phyloP scores from a whole-genome alignment of 92 coral and sea anemone species.

The Muricea muricata region DNA sequence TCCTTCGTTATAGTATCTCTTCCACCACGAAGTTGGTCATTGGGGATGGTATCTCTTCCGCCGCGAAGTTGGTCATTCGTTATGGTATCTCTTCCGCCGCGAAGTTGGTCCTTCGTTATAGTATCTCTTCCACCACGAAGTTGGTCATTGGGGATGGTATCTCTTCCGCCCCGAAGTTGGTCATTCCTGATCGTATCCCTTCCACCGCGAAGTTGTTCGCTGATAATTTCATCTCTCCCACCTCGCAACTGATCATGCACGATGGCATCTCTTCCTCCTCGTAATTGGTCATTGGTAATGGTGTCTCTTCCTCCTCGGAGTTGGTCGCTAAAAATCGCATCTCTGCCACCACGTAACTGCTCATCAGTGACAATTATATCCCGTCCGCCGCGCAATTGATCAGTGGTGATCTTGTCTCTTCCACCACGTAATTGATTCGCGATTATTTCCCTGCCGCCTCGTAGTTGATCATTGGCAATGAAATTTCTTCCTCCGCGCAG shows the following conservation, averaged over 20 bases:
- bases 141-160: not conserved
- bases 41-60: not conserved
- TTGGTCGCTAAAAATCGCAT: not conserved
- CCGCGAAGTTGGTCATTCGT: not conserved
- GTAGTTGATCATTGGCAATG: not conserved
- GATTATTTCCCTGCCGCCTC: not conserved
- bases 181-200: not conserved
- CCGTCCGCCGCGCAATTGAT: not conserved
- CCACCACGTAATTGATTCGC: not conserved
- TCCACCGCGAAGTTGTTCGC: not conserved
- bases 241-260: not conserved
- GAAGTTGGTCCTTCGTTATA: not conserved
- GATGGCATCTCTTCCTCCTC: not conserved
- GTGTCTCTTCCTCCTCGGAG: not conserved
- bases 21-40: not conserved
- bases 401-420: not conserved
- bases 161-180: not conserved
- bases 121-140: not conserved
- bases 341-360: slow-evolving; percentile 10
- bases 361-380: not conserved
- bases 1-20: not conserved
- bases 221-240: not conserved
- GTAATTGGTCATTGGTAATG: not conserved
- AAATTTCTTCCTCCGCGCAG: not conserved
- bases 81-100: not conserved